Conservation (phyloP, 2,113 vertebrate species). For the Anolis carolinensis region DNA sequence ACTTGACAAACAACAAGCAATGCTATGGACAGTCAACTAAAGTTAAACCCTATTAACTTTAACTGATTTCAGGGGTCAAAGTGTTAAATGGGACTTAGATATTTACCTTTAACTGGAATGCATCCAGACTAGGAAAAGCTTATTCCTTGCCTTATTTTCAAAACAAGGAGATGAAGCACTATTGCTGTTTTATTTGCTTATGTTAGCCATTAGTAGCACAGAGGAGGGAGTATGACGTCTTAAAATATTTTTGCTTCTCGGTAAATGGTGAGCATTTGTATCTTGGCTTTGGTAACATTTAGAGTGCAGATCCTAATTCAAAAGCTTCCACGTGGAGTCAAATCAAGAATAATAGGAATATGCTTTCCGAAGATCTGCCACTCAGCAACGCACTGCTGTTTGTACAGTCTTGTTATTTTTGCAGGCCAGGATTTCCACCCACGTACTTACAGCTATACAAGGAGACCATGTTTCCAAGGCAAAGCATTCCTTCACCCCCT, state of each 20-base stretch:
- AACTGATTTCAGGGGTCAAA: not conserved
- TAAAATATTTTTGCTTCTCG: not conserved
- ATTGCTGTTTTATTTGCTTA: not conserved
- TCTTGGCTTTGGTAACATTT: conserved; percentile 5
- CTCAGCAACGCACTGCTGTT: not conserved
- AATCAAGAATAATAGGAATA: not conserved
- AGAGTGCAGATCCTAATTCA: conserved; percentile 27
- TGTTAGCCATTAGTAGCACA: not conserved
- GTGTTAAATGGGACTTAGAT: conserved; percentile 3
- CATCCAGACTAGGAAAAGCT: not conserved
- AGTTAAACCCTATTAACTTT: not conserved
- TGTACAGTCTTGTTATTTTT: conserved; percentile 38
- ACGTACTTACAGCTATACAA: not conserved
- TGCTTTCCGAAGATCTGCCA: conserved; percentile 14
- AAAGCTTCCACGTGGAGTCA: not conserved
- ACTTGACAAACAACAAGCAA: conserved; percentile 20
- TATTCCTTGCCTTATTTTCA: not conserved
- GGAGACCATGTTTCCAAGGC: conserved; percentile 43
- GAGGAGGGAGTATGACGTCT: not conserved
- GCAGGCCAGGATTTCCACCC: conserved; percentile 1
- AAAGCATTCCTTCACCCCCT: conserved; percentile 17
- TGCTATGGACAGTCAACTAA: conserved; percentile 42
- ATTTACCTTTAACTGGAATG: not conserved
- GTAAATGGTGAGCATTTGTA: not conserved
- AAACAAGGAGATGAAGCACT: not conserved